Percentiles rank a stretch among this genome's conserved stretches.
phyloP scores from a whole-genome alignment of 1,140 invertebrate species.

The Tetramorium parvispinum region DNA sequence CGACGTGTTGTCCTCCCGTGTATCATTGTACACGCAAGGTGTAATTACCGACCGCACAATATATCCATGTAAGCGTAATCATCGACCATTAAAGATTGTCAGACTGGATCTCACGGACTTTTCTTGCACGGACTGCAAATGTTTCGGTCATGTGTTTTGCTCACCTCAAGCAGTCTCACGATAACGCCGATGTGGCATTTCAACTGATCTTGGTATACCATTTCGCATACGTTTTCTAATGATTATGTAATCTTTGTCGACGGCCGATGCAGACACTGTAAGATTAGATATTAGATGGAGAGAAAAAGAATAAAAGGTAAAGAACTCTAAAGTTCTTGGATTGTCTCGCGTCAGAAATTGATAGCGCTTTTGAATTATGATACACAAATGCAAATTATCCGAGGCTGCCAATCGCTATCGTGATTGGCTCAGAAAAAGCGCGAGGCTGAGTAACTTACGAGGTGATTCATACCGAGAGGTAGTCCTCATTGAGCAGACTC shows the following conservation, averaged over 20 bases:
- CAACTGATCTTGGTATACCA: background rate
- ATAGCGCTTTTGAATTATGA: background rate
- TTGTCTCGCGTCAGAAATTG: background rate
- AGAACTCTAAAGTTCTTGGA: background rate
- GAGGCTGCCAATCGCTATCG: slow-evolving; percentile 4
- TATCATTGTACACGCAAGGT: slow-evolving; percentile 15
- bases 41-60: slow-evolving; percentile 10
- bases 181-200: slow-evolving; percentile 24
- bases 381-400: background rate
- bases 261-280: background rate
- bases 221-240: slow-evolving; percentile 17
- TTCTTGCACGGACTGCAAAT: background rate
- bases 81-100: slow-evolving; percentile 20
- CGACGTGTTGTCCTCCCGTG: slow-evolving; percentile 25
- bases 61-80: background rate
- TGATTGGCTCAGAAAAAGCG: background rate
- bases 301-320: background rate
- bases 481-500: slow-evolving; percentile 6
- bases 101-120: background rate
- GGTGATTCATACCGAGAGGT: slow-evolving; percentile 32
- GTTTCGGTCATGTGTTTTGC: slow-evolving; percentile 24
- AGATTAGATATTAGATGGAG: background rate
- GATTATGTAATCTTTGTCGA: background rate
- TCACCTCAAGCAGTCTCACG: slow-evolving; percentile 33
- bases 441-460: background rate